These are phyloP conservation scores for Crotalus viridis DNA, from an alignment of 2,113 vertebrate species.

Conservation along the genomic window DNA sequence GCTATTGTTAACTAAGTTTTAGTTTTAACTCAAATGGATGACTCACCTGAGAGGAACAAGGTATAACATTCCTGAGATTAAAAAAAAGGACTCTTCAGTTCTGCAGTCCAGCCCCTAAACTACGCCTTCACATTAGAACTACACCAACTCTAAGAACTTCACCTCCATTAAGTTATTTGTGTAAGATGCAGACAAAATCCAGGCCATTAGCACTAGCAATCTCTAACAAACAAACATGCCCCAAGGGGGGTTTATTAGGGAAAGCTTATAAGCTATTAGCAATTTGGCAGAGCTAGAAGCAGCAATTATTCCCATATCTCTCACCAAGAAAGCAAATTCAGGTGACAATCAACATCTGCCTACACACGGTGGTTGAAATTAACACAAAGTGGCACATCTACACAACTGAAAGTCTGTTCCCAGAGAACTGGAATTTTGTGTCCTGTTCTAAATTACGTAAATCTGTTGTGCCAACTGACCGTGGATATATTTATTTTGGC, in stretches of 20 bases:
- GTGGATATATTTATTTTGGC: neutral
- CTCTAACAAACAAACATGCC: neutral
- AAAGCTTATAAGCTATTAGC: slow-evolving; percentile 1
- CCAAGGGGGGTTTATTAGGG: neutral
- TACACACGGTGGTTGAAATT: no score
- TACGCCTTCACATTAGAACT: neutral
- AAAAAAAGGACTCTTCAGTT: neutral
- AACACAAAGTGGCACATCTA: neutral
- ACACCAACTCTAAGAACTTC: neutral
- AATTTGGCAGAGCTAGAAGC: neutral
- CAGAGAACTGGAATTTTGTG: neutral
- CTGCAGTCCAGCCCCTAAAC: neutral
- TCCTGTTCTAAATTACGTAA: neutral
- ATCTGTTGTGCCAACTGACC: no score
- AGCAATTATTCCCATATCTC: neutral
- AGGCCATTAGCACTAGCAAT: neutral
- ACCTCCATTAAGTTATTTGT: neutral
- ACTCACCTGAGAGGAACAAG: neutral
- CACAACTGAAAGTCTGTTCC: neutral
- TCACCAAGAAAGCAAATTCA: neutral
- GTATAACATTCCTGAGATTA: neutral
- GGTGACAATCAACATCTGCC: neutral
- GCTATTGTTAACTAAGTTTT: neutral
- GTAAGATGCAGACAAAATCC: neutral
- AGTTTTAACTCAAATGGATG: no score